These are phyloP conservation scores for Phalangium opilio DNA, from an alignment of 2,888 invertebrate genomes.

Conservation along the genomic window DNA sequence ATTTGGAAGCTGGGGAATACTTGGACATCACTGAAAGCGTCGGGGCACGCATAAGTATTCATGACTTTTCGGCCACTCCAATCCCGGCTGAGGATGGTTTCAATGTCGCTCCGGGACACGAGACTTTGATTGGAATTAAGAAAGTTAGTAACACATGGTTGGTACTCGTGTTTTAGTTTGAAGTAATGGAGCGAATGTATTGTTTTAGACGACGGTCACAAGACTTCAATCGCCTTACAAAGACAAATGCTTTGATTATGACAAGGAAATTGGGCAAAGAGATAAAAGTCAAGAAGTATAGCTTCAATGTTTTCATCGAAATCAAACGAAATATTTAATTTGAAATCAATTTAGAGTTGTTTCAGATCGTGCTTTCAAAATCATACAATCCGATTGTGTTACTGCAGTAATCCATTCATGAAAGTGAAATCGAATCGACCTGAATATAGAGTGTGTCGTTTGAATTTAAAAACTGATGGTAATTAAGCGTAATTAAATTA, in stretches of 20 bases:
- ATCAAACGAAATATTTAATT: background rate
- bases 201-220: slow-evolving; percentile 5
- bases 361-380: slow-evolving; percentile 10
- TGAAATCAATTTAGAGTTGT: slow-evolving; percentile 3
- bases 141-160: slow-evolving; percentile 2
- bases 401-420: slow-evolving; percentile 10
- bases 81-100: slow-evolving; percentile 11
- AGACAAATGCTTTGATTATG: slow-evolving; percentile 9
- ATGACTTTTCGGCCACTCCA: slow-evolving; percentile 7
- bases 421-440: background rate
- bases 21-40: slow-evolving; percentile 4
- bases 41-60: slow-evolving; percentile 10
- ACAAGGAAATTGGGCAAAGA: background rate
- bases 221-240: slow-evolving; percentile 10
- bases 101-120: slow-evolving; percentile 12
- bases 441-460: too few relatives aligned
- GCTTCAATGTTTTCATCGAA: slow-evolving; percentile 11
- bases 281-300: slow-evolving; percentile 8
- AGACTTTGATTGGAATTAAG: slow-evolving; percentile 9
- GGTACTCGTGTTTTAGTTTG: too few relatives aligned
- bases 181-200: too few relatives aligned
- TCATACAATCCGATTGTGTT: slow-evolving; percentile 5
- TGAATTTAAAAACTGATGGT: too few relatives aligned
- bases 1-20: slow-evolving; percentile 3
- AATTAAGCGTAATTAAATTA: too few relatives aligned